A percentile compares a stretch with the other conserved stretches of the same genome.
phyloP scores from a whole-genome alignment of 2,797 vertebrate genomes.

The Pteropus rufus region DNA sequence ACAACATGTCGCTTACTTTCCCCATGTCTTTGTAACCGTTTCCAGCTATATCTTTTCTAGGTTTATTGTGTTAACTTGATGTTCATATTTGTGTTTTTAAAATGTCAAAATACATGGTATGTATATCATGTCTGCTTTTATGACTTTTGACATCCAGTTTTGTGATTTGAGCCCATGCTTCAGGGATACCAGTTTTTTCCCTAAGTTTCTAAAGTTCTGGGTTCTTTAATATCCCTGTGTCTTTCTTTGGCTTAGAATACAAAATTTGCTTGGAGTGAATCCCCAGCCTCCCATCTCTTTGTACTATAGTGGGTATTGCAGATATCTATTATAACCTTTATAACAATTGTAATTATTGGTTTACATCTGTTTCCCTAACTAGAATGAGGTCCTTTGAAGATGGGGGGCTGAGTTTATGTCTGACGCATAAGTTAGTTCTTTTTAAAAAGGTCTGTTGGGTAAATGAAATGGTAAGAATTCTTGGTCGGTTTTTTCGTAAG shows the following conservation, averaged over 20 bases:
- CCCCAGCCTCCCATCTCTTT: background rate
- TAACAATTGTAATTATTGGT: background rate
- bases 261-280: background rate
- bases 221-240: background rate
- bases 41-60: background rate
- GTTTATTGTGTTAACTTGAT: background rate
- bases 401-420: background rate
- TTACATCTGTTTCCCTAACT: background rate
- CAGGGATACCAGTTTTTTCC: background rate
- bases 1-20: background rate
- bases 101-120: background rate
- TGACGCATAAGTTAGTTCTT: background rate
- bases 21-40: background rate
- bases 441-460: background rate
- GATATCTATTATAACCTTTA: background rate
- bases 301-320: background rate
- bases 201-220: background rate
- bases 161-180: background rate
- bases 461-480: background rate
- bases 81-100: background rate
- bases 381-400: background rate
- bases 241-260: background rate
- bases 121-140: background rate
- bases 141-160: background rate
- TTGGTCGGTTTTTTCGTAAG: background rate